These are phyloP conservation scores for Pseudomyrmex dendroicus DNA, from an alignment of 1,140 invertebrate species.

Conservation along the genomic window DNA sequence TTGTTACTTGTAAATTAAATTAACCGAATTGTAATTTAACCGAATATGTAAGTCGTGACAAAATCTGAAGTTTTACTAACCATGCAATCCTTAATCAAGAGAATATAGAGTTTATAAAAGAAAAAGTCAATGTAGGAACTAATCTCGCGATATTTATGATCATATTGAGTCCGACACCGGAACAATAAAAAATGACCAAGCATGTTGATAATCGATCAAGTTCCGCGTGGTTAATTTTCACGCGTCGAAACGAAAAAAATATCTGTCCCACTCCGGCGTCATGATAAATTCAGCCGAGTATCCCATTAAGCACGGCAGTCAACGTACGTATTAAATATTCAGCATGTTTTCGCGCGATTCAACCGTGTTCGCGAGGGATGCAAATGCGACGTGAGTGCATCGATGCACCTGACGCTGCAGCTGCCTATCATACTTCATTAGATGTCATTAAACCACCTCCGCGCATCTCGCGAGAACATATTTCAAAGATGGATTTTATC, in stretches of 20 bases:
- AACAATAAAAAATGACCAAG: neutral
- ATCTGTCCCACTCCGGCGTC: neutral
- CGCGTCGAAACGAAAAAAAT: neutral
- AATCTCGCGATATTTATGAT: conserved; percentile 29
- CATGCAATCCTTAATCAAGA: neutral
- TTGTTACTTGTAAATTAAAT: conserved; percentile 1
- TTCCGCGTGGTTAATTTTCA: neutral
- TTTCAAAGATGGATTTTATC: conserved; percentile 18
- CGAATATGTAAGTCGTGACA: conserved; percentile 17
- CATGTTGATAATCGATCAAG: neutral
- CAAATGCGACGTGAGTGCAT: conserved; percentile 9
- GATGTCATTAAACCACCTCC: conserved; percentile 8
- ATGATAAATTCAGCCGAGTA: conserved; percentile 3
- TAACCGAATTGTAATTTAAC: neutral
- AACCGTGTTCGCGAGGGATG: conserved; percentile 2
- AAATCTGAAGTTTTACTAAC: conserved; percentile 31
- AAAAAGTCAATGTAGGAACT: conserved; percentile 24
- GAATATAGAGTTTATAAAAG: conserved; percentile 32
- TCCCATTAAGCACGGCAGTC: neutral
- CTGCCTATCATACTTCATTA: conserved; percentile 36
- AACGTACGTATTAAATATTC: conserved; percentile 35
- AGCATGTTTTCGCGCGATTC: neutral
- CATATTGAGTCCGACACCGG: conserved; percentile 2
- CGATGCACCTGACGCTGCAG: conserved; percentile 9
- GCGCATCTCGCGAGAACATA: neutral